These are phyloP conservation scores for Papilio aristodemus DNA, from an alignment of 1,140 invertebrate genomes.

Conservation along the genomic window DNA sequence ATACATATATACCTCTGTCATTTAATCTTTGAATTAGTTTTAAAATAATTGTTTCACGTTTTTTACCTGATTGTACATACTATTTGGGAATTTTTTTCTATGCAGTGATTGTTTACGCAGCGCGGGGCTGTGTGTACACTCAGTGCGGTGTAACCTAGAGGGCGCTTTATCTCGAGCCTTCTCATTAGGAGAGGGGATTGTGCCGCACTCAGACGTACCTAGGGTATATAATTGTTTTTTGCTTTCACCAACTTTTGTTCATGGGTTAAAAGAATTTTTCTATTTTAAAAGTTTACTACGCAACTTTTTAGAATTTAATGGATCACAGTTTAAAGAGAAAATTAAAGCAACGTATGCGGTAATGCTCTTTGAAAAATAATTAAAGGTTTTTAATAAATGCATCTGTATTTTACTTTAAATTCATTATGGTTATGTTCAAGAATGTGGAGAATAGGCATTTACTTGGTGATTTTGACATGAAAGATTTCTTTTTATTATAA, in stretches of 20 bases:
- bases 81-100: neutral
- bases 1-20: too few species aligned
- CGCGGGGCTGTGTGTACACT: neutral
- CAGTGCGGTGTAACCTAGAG: neutral
- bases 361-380: neutral
- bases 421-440: too few species aligned
- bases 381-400: neutral
- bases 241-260: constrained; percentile 18
- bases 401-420: too few species aligned
- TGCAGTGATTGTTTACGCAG: neutral
- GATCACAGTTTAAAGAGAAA: neutral
- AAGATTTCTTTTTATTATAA: too few species aligned
- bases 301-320: constrained; percentile 4
- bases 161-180: constrained; percentile 29
- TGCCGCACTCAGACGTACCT: constrained; percentile 17
- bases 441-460: too few species aligned
- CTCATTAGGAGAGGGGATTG: constrained; percentile 28
- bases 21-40: too few species aligned
- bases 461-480: too few species aligned
- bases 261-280: constrained; percentile 18
- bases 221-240: constrained; percentile 24
- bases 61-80: too few species aligned
- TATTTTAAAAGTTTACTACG: neutral
- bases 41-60: too few species aligned
- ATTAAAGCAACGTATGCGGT: neutral